Base-by-base conservation (phyloP, 2,797 vertebrate species). In the Notolabrus celidotus region DNA sequence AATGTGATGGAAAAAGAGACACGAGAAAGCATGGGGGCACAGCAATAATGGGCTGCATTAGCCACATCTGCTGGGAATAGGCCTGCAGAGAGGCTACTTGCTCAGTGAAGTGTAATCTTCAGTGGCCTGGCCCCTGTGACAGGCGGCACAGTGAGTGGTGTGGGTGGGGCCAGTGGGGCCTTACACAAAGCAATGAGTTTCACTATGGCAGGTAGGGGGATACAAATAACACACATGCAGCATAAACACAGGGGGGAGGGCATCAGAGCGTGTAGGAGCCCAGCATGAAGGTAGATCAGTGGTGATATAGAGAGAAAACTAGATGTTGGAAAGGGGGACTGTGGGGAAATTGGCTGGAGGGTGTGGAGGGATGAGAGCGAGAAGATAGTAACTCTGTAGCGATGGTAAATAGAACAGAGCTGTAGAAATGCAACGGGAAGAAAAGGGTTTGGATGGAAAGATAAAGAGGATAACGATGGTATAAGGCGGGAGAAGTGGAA, bases 141-240 rank as follows among this genome's bases (percentile, higher is more conserved):
- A 88, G 76, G 66, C 80, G 64, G 76, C 63, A 63, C 79, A 77
- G 79, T 74, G 83, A 86, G 84, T 86, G 84, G 84, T 87, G 85
- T 86, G 89, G 88, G 86, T 67, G 87, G 84, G 77, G 86, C 80
- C 75, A 74, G 42, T 70, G 63, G 54, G 47, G 83, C 82, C 82
- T 84, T 78, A 69, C 69, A 82, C 73, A 86, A 81, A 80, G 83
- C 82, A 88, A 87, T 54, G 77, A 73, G 85, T 80, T 77, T 85
- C 72, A 80, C 72, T 64, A 71, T 84, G 83, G 86, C 88, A 89
- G 88, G 88, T 88, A 73, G 74, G n/a, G 67, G 80, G 86, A 91
- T 88, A 87, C 90, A 92, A 91, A 93, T 91, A 92, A 90, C 89
- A 91, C 82, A 86, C 85, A 89, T 82, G 67, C 79, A 82, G 83